Evolutionary conservation across 1,140 invertebrate genomes (phyloP).

Genomic region (Conus ventricosus): DNA sequence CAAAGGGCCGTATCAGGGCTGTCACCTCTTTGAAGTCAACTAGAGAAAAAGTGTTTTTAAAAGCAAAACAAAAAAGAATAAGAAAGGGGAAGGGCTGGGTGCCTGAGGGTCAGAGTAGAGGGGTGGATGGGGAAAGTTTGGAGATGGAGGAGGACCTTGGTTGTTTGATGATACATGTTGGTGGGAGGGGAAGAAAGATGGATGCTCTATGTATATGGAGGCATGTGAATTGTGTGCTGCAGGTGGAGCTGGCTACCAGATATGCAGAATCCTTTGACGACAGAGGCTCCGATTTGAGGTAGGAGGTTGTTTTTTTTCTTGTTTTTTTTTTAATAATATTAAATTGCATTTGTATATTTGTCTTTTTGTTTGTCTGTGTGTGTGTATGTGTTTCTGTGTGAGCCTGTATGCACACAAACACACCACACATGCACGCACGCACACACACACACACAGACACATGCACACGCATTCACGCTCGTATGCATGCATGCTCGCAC

Average conservation of each 20-base stretch:
- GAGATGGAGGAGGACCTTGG: too few relatives aligned
- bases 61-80: too few relatives aligned
- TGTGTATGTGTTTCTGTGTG: not conserved
- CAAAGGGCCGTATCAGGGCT: too few relatives aligned
- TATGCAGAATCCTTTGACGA: constrained; percentile 59
- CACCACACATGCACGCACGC: not conserved
- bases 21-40: too few relatives aligned
- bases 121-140: too few relatives aligned
- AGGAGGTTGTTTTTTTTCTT: constrained; percentile 29
- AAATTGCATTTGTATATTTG: not conserved
- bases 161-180: too few relatives aligned
- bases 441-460: not conserved
- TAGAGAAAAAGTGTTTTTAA: too few relatives aligned
- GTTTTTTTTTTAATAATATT: too few relatives aligned
- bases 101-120: too few relatives aligned
- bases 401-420: not conserved
- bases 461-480: not conserved
- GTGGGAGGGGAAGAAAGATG: too few relatives aligned
- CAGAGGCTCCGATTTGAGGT: constrained; percentile 62
- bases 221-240: constrained; percentile 20
- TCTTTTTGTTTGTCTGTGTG: not conserved
- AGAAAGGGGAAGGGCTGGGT: too few relatives aligned
- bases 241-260: constrained; percentile 63
- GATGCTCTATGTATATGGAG: too few relatives aligned
- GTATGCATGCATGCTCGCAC: not conserved